Base-by-base conservation (phyloP, 2,888 invertebrate species). In the Cordilura impudica region DNA sequence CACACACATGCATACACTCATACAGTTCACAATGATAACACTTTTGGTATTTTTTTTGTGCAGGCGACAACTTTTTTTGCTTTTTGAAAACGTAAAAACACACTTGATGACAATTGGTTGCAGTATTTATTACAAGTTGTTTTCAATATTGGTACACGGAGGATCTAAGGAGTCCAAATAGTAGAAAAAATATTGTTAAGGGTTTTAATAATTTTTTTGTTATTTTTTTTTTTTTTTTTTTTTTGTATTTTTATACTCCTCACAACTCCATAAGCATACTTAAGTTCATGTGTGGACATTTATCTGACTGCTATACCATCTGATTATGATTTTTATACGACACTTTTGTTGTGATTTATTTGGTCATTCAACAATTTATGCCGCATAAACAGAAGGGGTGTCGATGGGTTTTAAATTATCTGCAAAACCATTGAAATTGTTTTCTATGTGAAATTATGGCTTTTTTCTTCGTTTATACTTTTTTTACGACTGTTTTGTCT, bases 251-350 rank as follows among this genome's bases (percentile, higher is more conserved):
- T 12, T 39, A 4, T 3, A 26, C 26, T 26, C 26, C 3, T 26
- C 3, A 4, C 1, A 12, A 35, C 12, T 35, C 35, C 35, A 39
- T 6, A 23, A 63, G 56, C 31, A 56, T 60, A 69, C 63, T 65
- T 65, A 45, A 56, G 66, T 71, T 54, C 79, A 75, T 26, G 71
- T 75, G 35, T 26, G 70, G 66, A 71, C 71, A 72, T 63, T 75
- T 79, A 75, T 71, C 67, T 58, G 67, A 75, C 75, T 79, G 79
- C 79, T 75, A 67, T 75, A 67, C 56, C 75, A 89, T 88, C 89
- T 88, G 89, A 89, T 89, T 89, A 89, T 89, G 89, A 88, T 86
- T 88, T 88, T 89, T 89, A 89, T 89, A 87, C 85, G 89, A 87
- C 88, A 88, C 88, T 87, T 87, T 66, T 86, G 85, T 84, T 86